Evolutionary conservation across 2,888 invertebrate species (phyloP).

Genomic region (Pteria penguin): DNA sequence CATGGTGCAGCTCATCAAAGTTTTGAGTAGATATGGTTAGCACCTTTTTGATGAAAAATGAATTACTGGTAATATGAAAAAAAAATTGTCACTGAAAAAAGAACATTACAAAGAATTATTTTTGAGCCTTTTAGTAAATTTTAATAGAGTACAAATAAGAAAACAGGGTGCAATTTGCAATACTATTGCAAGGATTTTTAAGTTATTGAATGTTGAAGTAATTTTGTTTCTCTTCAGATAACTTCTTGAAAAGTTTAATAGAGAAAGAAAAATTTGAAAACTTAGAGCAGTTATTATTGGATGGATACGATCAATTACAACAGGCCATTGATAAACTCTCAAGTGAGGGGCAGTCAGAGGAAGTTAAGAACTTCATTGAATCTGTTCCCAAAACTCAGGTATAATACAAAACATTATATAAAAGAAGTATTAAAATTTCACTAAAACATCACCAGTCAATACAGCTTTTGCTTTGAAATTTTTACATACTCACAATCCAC

Average conservation of each 20-base stretch:
- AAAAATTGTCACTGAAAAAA: too few relatives aligned
- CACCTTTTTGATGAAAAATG: too few relatives aligned
- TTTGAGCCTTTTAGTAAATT: not conserved
- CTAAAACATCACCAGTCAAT: too few relatives aligned
- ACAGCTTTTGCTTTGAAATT: too few relatives aligned
- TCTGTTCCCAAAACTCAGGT: conserved; percentile 65
- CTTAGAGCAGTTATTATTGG: conserved; percentile 62
- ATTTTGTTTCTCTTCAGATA: conserved; percentile 51
- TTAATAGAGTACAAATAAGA: not conserved
- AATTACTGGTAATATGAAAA: too few relatives aligned
- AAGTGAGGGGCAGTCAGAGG: conserved; percentile 59
- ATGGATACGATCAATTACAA: conserved; percentile 66
- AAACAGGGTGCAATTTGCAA: too few relatives aligned
- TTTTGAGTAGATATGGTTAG: too few relatives aligned
- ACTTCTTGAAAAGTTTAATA: conserved; percentile 61
- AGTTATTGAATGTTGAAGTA: not conserved
- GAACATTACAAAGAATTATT: not conserved
- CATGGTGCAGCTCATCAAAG: too few relatives aligned
- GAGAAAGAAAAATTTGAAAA: conserved; percentile 64
- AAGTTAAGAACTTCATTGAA: conserved; percentile 57
- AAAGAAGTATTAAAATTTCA: too few relatives aligned
- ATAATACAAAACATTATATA: too few relatives aligned
- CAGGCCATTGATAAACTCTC: conserved; percentile 50
- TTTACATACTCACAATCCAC: too few relatives aligned
- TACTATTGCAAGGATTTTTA: not conserved